Conservation (phyloP, 2,113 vertebrate species). For the Trichechus manatus region DNA sequence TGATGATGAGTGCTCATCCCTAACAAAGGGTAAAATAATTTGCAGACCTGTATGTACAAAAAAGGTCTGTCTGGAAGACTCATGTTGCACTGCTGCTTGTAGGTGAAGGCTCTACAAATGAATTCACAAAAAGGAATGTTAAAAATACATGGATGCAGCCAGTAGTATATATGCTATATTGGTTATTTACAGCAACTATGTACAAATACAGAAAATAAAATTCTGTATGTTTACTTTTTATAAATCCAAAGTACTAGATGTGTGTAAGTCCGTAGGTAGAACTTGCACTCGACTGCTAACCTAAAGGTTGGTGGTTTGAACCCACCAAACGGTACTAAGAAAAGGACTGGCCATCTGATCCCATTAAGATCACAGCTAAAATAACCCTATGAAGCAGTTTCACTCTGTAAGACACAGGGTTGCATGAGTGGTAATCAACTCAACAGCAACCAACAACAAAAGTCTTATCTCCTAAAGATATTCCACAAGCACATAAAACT, state of each 20-base stretch:
- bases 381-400: not conserved
- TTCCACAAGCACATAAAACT: not conserved
- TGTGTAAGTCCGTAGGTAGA: not conserved
- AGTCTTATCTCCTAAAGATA: constrained; percentile 1
- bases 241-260: not conserved
- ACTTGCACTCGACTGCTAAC: not conserved
- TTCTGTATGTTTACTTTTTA: not conserved
- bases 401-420: not conserved
- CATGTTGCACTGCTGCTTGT: constrained; percentile 60
- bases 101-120: constrained; percentile 74
- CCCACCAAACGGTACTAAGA: not conserved
- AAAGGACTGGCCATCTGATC: not conserved
- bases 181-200: constrained; percentile 51
- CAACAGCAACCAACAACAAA: not conserved
- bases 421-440: too few relatives aligned
- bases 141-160: constrained; percentile 69
- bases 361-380: not conserved
- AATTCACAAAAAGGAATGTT: constrained; percentile 74
- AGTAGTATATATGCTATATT: constrained; percentile 36
- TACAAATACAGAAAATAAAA: constrained; percentile 55
- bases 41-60: constrained; percentile 68
- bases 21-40: constrained; percentile 71
- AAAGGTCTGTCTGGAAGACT: constrained; percentile 75
- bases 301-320: not conserved
- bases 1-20: constrained; percentile 62